phyloP scores from a whole-genome alignment of 1,140 invertebrate genomes.

The Potamilus streckersoni region DNA sequence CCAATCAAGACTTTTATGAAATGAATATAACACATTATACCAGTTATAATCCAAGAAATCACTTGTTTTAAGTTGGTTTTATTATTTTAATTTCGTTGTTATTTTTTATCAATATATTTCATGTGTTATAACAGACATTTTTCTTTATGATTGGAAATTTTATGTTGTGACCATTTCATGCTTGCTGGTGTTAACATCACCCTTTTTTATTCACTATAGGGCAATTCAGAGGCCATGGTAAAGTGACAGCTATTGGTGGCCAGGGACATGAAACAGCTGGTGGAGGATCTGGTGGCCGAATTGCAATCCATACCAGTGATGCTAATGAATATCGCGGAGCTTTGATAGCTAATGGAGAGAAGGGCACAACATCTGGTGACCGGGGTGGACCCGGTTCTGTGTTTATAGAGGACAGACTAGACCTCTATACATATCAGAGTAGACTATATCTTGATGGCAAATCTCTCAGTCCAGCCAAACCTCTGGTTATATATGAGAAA shows the following conservation, averaged over 20 bases:
- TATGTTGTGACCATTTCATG: too few relatives aligned
- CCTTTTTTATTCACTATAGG: slow-evolving; percentile 20
- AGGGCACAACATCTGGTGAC: slow-evolving; percentile 37
- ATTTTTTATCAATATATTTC: too few relatives aligned
- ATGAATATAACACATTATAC: too few relatives aligned
- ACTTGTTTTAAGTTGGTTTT: too few relatives aligned
- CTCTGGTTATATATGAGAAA: slow-evolving; percentile 42
- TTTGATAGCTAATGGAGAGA: slow-evolving; percentile 36
- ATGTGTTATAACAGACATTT: too few relatives aligned
- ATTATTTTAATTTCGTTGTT: too few relatives aligned
- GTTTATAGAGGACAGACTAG: slow-evolving; percentile 48
- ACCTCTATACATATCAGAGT: slow-evolving; percentile 38
- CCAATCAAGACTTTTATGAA: too few relatives aligned
- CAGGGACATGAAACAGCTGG: slow-evolving; percentile 36
- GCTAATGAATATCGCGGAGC: slow-evolving; percentile 46
- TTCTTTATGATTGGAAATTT: too few relatives aligned
- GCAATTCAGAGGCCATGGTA: slow-evolving; percentile 50
- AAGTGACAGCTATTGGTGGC: slow-evolving; percentile 45
- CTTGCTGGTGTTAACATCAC: too few relatives aligned
- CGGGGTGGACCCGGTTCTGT: slow-evolving; percentile 53
- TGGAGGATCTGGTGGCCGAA: slow-evolving; percentile 53
- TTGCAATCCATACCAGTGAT: slow-evolving; percentile 44
- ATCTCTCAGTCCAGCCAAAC: slow-evolving; percentile 38
- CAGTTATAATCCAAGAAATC: too few relatives aligned
- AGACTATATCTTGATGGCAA: slow-evolving; percentile 50